phyloP scores from a whole-genome alignment of 2,888 invertebrate species.

The Euplexia lucipara region DNA sequence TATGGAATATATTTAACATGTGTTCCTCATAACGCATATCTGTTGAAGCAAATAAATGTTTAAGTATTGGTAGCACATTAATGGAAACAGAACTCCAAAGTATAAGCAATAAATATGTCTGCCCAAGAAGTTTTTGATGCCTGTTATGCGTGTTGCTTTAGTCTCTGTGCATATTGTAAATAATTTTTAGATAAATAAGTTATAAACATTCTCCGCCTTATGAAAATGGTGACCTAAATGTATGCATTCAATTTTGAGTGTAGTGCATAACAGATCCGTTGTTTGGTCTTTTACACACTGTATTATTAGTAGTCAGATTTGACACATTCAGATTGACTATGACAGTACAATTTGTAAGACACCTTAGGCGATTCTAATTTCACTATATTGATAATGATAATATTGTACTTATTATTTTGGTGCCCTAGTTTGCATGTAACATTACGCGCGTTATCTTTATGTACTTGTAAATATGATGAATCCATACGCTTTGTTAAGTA shows the following conservation, averaged over 20 bases:
- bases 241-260: constrained; percentile 70
- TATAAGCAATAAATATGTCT: constrained; percentile 81
- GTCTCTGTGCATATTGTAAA: constrained; percentile 89
- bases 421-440: constrained; percentile 87
- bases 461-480: constrained; percentile 89
- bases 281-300: constrained; percentile 59
- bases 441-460: constrained; percentile 81
- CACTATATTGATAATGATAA: constrained; percentile 67
- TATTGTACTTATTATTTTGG: constrained; percentile 86
- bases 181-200: constrained; percentile 78
- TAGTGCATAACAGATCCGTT: constrained; percentile 59
- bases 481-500: constrained; percentile 90
- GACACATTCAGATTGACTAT: constrained; percentile 5
- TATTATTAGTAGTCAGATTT: constrained; percentile 40
- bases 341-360: constrained; percentile 59
- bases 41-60: constrained; percentile 78
- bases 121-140: constrained; percentile 74
- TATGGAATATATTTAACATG: constrained; percentile 71
- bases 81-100: constrained; percentile 67
- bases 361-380: constrained; percentile 67
- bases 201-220: constrained; percentile 87
- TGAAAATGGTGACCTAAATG: constrained; percentile 79
- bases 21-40: constrained; percentile 80
- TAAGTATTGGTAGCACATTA: constrained; percentile 70
- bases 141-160: constrained; percentile 81